Evolutionary conservation across 2,888 invertebrate genomes (phyloP), one percentile per base, ranked within the genome.

Genomic region (Ceramica pisi): DNA sequence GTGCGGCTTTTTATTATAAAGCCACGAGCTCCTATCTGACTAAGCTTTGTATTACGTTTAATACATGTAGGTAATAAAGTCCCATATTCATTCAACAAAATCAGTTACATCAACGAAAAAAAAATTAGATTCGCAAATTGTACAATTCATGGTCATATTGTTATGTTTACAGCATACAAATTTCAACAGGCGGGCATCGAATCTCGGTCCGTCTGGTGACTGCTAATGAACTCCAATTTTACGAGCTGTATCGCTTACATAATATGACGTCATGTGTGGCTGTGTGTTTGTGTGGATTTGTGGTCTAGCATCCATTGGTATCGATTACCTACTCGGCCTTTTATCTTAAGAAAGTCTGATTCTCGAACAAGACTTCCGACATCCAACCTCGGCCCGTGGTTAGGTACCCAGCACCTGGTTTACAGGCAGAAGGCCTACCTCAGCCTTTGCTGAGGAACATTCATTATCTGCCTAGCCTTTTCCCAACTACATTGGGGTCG

Each of bases 141-240:
- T 89, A 78, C 57, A 38, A 90, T 88, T 91, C 93, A 92, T 83
- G 91, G 92, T 82, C 92, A 88, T 85, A 78, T 69, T 71, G 68
- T 60, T 26, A 53, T 78, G 83, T 82, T 77, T 74, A 72, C 78
- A 59, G 92, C 89, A 91, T 91, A 90, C 91, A 87, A 91, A 92
- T 90, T 78, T 73, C 62, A 79, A 83, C 80, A 78, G 83, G 75
- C 88, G 79, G 86, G 90, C 87, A 83, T 89, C 87, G 86, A 90
- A 90, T 86, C 86, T 87, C 59, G 74, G 77, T 78, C 88, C 86
- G 88, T 87, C 83, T 57, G 48, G 63, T 41, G 93, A 92, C 91
- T 94, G 88, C 88, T 91, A 93, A 93, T 93, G 91, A 91, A 87
- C 71, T 79, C 82, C 78, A 88, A 91, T 91, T 92, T 85, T 90